A percentile compares a stretch with the other conserved stretches of the same genome.
Evolutionary conservation across 2,113 vertebrate genomes (phyloP).

Genomic region (Pagrus major): DNA sequence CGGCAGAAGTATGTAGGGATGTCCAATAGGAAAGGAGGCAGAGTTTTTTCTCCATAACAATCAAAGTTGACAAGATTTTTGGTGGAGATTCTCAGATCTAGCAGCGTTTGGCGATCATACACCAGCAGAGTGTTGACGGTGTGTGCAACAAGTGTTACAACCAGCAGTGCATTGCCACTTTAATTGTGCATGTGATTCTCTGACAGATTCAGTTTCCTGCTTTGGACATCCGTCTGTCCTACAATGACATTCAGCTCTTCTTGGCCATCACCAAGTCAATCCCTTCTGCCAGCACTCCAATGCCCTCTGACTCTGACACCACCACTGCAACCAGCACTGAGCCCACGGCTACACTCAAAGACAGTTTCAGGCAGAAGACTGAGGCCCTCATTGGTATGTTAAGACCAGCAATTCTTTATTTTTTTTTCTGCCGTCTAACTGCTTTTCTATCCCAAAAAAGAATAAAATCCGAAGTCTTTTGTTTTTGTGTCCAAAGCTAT

Average conservation of each 20-base stretch:
- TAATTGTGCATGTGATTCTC: constrained; percentile 13
- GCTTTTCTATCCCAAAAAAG: not conserved
- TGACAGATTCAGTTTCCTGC: constrained; percentile 94
- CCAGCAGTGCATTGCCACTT: not conserved
- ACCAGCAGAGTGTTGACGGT: too few species aligned
- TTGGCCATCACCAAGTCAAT: constrained; percentile 96
- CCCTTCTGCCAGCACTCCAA: constrained; percentile 77
- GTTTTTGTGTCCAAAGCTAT: not conserved
- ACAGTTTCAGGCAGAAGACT: constrained; percentile 76
- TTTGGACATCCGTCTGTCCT: constrained; percentile 95
- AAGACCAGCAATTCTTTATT: not conserved
- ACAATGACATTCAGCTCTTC: constrained; percentile 97
- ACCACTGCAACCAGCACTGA: constrained; percentile 39
- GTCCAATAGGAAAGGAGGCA: too few species aligned
- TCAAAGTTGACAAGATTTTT: too few species aligned
- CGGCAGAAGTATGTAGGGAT: too few species aligned
- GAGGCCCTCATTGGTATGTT: constrained; percentile 89
- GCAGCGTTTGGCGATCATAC: too few species aligned
- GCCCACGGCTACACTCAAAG: constrained; percentile 42
- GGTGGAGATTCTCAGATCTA: too few species aligned
- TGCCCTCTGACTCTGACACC: constrained; percentile 25
- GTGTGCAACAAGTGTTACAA: too few species aligned
- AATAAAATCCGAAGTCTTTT: not conserved
- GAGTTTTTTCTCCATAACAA: too few species aligned
- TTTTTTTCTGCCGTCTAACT: not conserved